Evolutionary conservation across 2,113 vertebrate genomes (phyloP), one percentile per base, ranked within the genome.

Genomic region (Semnornis frantzii): DNA sequence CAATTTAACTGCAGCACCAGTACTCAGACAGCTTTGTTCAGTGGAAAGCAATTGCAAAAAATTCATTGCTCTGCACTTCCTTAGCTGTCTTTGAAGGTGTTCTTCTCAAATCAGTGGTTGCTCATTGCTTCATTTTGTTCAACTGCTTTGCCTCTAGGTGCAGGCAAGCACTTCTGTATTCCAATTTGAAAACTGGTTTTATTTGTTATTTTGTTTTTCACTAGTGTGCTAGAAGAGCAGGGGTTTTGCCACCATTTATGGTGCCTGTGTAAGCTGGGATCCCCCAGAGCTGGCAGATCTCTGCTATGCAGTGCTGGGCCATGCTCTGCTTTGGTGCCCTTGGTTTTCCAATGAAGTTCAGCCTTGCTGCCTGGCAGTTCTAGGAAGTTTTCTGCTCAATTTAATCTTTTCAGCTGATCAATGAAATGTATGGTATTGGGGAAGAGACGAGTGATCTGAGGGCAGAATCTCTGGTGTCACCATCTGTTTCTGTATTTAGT

Each of bases 401-500:
- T 95, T 91, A 94, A 92, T 95, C 83, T 62, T 95, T 93, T 92
- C 54, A 77, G 12, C 23, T 79, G 69, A 92, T 96, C 74, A 87
- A 62, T 96, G 81, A 89, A 39, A 58, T 85, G 66, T 73, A 17
- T 77, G 71, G 57, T 62, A 59, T 5, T 90, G 65, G 27, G 72
- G 48, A 46, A 84, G 81, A 89, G 77, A 39, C 55, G 42, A 79
- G 39, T 39, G 66, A 75, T 87, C 76, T 34, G 77, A 74, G 90
- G 78, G 77, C 66, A 63, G 44, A 44, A 34, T 74, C 65, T 77
- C 63, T 50, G 83, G 85, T 89, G 77, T 86, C 48, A 16, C 94
- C 95, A 96, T 96, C 95, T 97, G 95, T 52, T 93, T 73, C 65
- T 73, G 54, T 84, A 27, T 87, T 95, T 94, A 94, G 76, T 50